Evolutionary conservation across 1,140 invertebrate species (phyloP).

Genomic region (Penaeus indicus): DNA sequence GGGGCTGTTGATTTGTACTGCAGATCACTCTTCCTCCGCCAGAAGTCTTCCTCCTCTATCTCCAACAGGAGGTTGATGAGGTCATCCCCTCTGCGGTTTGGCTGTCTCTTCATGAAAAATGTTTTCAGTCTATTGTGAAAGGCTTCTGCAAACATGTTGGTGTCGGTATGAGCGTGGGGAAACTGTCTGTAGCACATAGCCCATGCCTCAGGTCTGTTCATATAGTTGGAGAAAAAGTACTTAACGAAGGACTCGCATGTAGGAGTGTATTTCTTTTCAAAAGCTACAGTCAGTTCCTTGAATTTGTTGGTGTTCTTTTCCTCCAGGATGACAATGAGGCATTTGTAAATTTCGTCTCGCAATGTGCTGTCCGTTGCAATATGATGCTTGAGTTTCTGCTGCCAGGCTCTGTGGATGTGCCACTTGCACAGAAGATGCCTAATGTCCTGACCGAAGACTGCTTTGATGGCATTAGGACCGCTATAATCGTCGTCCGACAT

Average conservation of each 20-base stretch:
- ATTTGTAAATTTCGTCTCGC: not conserved
- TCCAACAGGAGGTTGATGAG: no score
- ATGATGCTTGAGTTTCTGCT: no score
- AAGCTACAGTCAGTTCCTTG: not conserved
- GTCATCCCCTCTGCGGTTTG: no score
- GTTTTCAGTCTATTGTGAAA: not conserved
- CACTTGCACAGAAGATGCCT: not conserved
- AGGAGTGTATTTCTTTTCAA: not conserved
- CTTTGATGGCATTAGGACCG: not conserved
- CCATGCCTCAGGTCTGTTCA: not conserved
- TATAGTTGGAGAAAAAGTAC: not conserved
- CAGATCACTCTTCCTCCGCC: not conserved
- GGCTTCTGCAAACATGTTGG: not conserved
- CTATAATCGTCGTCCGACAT: not conserved
- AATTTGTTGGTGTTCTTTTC: not conserved
- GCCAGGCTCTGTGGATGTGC: not conserved
- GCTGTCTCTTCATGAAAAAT: no score
- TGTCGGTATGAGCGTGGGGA: not conserved
- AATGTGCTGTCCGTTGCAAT: not conserved
- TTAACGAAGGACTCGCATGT: not conserved
- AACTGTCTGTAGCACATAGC: not conserved
- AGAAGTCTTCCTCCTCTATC: not conserved
- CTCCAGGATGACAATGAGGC: not conserved
- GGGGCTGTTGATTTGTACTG: no score
- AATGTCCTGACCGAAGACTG: not conserved